These are phyloP conservation scores for Rhinella marina DNA, from an alignment of 2,797 vertebrate species.

Conservation along the genomic window DNA sequence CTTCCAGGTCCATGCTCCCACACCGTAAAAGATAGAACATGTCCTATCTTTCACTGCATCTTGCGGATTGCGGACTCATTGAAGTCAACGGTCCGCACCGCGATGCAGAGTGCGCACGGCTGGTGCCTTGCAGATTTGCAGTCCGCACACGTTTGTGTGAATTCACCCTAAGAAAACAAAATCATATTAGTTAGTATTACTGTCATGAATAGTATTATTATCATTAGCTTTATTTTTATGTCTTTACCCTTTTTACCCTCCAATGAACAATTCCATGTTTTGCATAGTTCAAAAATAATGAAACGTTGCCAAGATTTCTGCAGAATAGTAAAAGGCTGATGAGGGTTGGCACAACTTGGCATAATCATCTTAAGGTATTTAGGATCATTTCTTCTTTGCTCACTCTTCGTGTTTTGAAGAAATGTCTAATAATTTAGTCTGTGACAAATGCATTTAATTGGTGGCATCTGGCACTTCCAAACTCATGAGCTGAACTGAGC, in stretches of 20 bases:
- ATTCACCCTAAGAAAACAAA: too few relatives aligned
- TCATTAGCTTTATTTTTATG: background rate
- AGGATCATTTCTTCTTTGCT: conserved; percentile 25
- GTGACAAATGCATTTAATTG: conserved; percentile 53
- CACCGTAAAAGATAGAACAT: too few relatives aligned
- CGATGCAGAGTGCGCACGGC: too few relatives aligned
- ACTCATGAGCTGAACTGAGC: conserved; percentile 47
- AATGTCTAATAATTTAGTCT: conserved; percentile 41
- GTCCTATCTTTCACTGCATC: too few relatives aligned
- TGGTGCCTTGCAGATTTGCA: too few relatives aligned
- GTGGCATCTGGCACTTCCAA: conserved; percentile 51
- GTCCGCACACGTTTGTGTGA: too few relatives aligned
- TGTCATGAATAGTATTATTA: background rate
- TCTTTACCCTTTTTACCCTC: background rate
- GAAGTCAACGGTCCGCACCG: too few relatives aligned
- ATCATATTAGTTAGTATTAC: too few relatives aligned
- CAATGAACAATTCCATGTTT: background rate
- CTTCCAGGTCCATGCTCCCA: too few relatives aligned
- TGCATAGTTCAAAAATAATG: background rate
- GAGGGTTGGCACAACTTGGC: conserved; percentile 6
- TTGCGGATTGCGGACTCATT: too few relatives aligned
- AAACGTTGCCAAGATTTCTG: background rate
- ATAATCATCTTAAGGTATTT: background rate
- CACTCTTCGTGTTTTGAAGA: conserved; percentile 29
- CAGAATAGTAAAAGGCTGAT: conserved; percentile 1